These are phyloP conservation scores for Anodontia alba DNA, from an alignment of 2,888 invertebrate species.

Conservation along the genomic window DNA sequence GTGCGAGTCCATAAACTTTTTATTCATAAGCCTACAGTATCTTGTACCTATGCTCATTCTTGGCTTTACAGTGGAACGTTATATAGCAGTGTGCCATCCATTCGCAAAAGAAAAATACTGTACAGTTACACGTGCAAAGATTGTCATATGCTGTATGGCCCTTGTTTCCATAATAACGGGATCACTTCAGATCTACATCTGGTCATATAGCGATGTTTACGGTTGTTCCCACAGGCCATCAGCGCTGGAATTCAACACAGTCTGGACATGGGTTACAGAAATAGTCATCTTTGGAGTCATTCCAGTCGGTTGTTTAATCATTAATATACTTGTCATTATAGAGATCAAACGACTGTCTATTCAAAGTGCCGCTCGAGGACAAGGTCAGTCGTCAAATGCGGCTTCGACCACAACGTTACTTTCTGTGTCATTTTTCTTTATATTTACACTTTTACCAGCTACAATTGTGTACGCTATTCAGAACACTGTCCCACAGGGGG, in stretches of 20 bases:
- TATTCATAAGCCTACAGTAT: slow-evolving; percentile 80
- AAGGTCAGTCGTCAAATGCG: slow-evolving; percentile 64
- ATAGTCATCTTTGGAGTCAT: slow-evolving; percentile 79
- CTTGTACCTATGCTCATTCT: slow-evolving; percentile 82
- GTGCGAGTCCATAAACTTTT: slow-evolving; percentile 80
- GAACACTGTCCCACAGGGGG: slow-evolving; percentile 70
- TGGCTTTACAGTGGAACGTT: slow-evolving; percentile 83
- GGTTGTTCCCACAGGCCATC: slow-evolving; percentile 71
- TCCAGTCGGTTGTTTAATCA: slow-evolving; percentile 80
- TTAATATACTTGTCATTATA: slow-evolving; percentile 82
- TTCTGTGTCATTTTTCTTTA: slow-evolving; percentile 84
- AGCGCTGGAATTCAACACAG: slow-evolving; percentile 68
- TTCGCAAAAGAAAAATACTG: slow-evolving; percentile 82
- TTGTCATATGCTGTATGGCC: slow-evolving; percentile 73
- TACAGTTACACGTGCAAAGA: slow-evolving; percentile 78
- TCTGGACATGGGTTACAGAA: slow-evolving; percentile 83
- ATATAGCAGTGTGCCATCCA: slow-evolving; percentile 82
- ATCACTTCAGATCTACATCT: slow-evolving; percentile 79
- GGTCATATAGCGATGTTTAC: slow-evolving; percentile 73
- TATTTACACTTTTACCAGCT: slow-evolving; percentile 83
- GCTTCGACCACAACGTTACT: slow-evolving; percentile 83
- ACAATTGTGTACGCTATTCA: slow-evolving; percentile 83
- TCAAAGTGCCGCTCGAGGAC: slow-evolving; percentile 68
- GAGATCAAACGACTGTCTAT: slow-evolving; percentile 80
- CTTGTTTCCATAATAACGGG: slow-evolving; percentile 69